Percentiles rank a stretch among this genome's conserved stretches.
Evolutionary conservation across 2,888 invertebrate genomes (phyloP).

Genomic region (Lathronympha strigana): DNA sequence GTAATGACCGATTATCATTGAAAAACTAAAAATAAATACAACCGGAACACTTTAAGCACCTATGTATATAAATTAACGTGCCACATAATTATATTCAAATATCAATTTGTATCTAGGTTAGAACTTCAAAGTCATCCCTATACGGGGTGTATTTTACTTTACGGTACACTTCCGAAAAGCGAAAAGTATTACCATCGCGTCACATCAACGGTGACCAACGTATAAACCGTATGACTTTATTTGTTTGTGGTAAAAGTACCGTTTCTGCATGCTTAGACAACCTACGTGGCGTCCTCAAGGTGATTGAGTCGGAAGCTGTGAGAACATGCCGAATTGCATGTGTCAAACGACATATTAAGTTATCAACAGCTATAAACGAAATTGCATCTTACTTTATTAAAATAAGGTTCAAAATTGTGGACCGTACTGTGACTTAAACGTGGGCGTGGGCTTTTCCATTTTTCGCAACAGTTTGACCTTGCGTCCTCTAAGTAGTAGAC

Average conservation of each 20-base stretch:
- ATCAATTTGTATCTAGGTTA: too few relatives aligned
- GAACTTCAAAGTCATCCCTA: too few relatives aligned
- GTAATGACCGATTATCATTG: too few relatives aligned
- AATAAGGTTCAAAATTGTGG: background rate
- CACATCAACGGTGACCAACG: too few relatives aligned
- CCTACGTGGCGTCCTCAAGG: conserved; percentile 26
- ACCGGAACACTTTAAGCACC: too few relatives aligned
- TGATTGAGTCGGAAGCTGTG: conserved; percentile 3
- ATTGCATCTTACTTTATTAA: background rate
- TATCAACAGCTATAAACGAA: background rate
- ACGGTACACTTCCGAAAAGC: too few relatives aligned
- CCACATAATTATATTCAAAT: too few relatives aligned
- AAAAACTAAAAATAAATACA: too few relatives aligned
- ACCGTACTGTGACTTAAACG: background rate
- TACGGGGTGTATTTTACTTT: too few relatives aligned
- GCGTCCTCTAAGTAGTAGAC: too few relatives aligned
- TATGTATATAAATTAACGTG: too few relatives aligned
- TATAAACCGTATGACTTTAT: background rate
- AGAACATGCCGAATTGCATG: conserved; percentile 28
- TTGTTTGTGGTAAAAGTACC: conserved; percentile 4
- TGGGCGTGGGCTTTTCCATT: conserved; percentile 20
- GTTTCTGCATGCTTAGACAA: conserved; percentile 21
- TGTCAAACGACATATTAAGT: conserved; percentile 2
- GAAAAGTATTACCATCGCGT: too few relatives aligned
- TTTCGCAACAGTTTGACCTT: conserved; percentile 13